Evolutionary conservation across 1,140 invertebrate genomes (phyloP).

Genomic region (Chionoecetes opilio): DNA sequence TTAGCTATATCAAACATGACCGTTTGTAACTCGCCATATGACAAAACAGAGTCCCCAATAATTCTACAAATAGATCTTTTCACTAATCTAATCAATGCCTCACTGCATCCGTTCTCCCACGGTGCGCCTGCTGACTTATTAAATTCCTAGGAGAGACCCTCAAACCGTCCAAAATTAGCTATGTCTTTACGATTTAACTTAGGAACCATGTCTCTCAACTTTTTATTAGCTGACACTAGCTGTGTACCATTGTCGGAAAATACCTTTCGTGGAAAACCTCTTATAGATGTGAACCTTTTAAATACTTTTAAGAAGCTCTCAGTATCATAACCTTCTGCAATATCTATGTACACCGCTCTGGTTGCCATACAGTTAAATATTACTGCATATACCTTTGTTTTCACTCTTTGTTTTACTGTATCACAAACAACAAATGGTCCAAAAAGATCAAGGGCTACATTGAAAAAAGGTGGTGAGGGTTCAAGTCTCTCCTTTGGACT

Average conservation of each 20-base stretch:
- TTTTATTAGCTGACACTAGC: slow-evolving; percentile 35
- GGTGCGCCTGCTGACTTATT: slow-evolving; percentile 66
- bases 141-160: slow-evolving; percentile 54
- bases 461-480: slow-evolving; percentile 48
- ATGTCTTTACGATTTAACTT: slow-evolving; percentile 4
- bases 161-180: slow-evolving; percentile 25
- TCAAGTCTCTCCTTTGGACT: slow-evolving; percentile 33
- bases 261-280: slow-evolving; percentile 1
- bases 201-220: neutral
- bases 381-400: slow-evolving; percentile 50
- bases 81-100: slow-evolving; percentile 51
- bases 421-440: slow-evolving; percentile 25
- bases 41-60: slow-evolving; percentile 49
- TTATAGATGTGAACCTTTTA: slow-evolving; percentile 33
- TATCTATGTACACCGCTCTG: slow-evolving; percentile 45
- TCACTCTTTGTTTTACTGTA: slow-evolving; percentile 33
- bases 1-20: neutral
- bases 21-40: slow-evolving; percentile 41
- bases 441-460: slow-evolving; percentile 39
- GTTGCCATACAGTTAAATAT: slow-evolving; percentile 5
- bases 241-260: slow-evolving; percentile 47
- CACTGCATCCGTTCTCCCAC: slow-evolving; percentile 52
- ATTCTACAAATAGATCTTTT: slow-evolving; percentile 45
- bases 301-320: neutral
- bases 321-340: slow-evolving; percentile 46